Evolutionary conservation across 2,113 vertebrate species (phyloP).

Genomic region (Cyprinus carpio): DNA sequence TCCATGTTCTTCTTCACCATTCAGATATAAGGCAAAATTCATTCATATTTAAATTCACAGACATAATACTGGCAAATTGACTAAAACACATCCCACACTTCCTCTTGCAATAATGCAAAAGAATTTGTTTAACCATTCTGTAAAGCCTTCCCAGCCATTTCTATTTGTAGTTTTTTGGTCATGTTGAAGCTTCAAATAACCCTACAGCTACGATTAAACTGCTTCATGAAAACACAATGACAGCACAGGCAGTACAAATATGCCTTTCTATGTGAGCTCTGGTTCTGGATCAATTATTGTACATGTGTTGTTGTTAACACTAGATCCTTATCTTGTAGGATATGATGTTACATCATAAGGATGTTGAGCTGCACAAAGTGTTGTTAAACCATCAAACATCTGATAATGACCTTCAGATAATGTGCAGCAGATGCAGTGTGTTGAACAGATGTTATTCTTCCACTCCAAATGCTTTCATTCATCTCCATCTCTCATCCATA

Average conservation of each 20-base stretch:
- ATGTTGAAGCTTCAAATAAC: neutral
- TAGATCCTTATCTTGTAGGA: neutral
- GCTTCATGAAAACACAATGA: neutral
- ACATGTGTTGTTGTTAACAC: too few species aligned
- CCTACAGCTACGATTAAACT: neutral
- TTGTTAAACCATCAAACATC: slow-evolving; percentile 20
- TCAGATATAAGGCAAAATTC: neutral
- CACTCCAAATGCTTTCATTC: neutral
- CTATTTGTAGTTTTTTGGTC: neutral
- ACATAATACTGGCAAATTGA: slow-evolving; percentile 12
- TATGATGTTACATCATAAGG: neutral
- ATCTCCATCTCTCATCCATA: neutral
- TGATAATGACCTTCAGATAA: neutral
- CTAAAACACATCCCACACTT: neutral
- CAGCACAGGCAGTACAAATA: neutral
- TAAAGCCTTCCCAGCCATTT: too few species aligned
- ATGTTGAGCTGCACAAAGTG: neutral
- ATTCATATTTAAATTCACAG: neutral
- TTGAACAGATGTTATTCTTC: slow-evolving; percentile 2
- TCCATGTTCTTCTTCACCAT: neutral
- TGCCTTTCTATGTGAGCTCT: neutral
- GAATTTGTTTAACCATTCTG: too few species aligned
- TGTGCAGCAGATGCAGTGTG: neutral
- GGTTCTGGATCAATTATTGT: too few species aligned
- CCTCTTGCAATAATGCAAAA: too few species aligned